phyloP scores from a whole-genome alignment of 2,888 invertebrate genomes.

The Dorcus parallelipipedus region DNA sequence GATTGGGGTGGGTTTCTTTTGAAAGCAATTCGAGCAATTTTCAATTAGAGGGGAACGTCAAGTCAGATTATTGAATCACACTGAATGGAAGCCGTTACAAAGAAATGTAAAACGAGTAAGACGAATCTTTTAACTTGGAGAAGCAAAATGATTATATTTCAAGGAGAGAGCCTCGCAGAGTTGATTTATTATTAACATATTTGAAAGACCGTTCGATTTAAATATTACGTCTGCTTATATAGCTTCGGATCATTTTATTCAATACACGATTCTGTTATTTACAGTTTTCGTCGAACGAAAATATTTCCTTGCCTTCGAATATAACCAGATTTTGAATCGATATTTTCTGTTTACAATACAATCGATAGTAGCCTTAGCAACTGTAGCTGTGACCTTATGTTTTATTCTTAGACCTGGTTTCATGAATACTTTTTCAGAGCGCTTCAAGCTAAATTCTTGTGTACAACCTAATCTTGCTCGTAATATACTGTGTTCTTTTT shows the following conservation, averaged over 20 bases:
- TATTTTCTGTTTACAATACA: too few species aligned
- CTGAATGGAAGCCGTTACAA: constrained; percentile 1
- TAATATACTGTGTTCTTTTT: background rate
- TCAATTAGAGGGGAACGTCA: constrained; percentile 12
- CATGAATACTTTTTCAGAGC: background rate
- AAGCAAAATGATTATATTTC: background rate
- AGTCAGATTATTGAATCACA: background rate
- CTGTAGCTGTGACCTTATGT: too few species aligned
- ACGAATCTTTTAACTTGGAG: background rate
- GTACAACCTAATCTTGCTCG: background rate
- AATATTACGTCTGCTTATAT: too few species aligned
- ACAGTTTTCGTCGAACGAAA: too few species aligned
- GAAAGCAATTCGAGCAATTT: constrained; percentile 5
- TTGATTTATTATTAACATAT: too few species aligned
- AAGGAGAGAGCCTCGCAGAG: too few species aligned
- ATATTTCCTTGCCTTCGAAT: too few species aligned
- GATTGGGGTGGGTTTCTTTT: constrained; percentile 3
- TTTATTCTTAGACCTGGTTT: background rate
- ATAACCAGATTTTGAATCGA: too few species aligned
- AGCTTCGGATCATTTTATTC: too few species aligned
- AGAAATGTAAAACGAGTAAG: background rate
- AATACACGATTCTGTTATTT: too few species aligned
- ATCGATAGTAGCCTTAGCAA: too few species aligned
- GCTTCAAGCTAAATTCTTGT: background rate
- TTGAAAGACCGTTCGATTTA: too few species aligned